Base-by-base conservation (phyloP, 2,888 invertebrate species). In the Eulithis testata region DNA sequence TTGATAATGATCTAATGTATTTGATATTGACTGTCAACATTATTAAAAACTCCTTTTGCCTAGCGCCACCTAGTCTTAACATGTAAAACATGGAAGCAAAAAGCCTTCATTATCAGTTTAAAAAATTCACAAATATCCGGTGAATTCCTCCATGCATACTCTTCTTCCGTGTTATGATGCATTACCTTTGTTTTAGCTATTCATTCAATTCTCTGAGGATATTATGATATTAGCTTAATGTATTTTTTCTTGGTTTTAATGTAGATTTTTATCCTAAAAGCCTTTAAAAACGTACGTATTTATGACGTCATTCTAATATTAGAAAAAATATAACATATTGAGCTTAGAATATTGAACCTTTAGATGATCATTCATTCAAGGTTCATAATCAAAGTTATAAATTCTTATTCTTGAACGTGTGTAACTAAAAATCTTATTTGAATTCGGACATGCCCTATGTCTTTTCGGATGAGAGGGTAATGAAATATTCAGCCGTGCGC, bases 401-500 rank as follows among this genome's bases (percentile, higher is more conserved):
- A 14, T 53, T 12, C 53, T 43, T 21, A 43, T 43, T 31, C 21
- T 49, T 54, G 36, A 36, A 54, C 21, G 9, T 21, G 2, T 21
- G 21, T 58, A 50, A 27, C 37, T 51, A n/a, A n/a, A 31, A 44
- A 60, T 64, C 50, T 37, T 47, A 56, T 65, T 60, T 37, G 52
- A 47, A 59, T 60, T 12, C 37, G 31, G 53, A 52, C 12, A 40
- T 51, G 12, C 43, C 58, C 50, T 21, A 36, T 40, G 49, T 9
- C 21, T 52, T 47, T 52, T 53, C 14, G 52, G 43, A 21, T 63
- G 36, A 63, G 21, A 58, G 40, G 44, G 43, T 54, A 54, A 63
- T 59, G 14, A 53, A 53, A 63, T 54, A 58, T 63, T 47, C 47
- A 53, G 47, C 21, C 40, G 57, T 57, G 51, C 56, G 50, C 21